These are phyloP conservation scores for Petromus typicus DNA, from an alignment of 2,113 vertebrate genomes.

Conservation along the genomic window DNA sequence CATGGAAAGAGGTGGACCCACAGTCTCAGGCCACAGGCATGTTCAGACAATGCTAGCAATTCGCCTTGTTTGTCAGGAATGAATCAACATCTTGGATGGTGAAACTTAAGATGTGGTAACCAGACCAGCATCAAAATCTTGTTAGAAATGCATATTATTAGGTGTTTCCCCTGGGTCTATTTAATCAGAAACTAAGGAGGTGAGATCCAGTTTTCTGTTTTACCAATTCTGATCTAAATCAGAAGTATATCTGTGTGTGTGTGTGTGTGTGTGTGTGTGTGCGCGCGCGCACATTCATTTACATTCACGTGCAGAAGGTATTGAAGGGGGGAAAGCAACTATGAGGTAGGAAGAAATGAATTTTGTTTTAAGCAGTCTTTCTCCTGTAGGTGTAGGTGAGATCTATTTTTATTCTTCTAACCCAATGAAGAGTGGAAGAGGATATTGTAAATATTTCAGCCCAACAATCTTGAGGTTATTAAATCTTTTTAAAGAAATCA, in stretches of 20 bases:
- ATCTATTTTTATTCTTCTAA: neutral
- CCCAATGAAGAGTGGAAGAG: neutral
- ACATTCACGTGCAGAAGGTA: neutral
- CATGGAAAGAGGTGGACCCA: neutral
- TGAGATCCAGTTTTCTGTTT: neutral
- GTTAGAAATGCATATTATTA: neutral
- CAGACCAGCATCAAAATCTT: neutral
- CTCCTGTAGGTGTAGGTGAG: neutral
- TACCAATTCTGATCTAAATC: neutral
- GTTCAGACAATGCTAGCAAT: neutral
- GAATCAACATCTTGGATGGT: neutral
- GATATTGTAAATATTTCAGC: neutral
- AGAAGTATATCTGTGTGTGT: neutral
- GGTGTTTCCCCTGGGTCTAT: neutral
- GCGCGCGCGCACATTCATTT: neutral
- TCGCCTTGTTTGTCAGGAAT: neutral
- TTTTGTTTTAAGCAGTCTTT: neutral
- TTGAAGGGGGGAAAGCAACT: neutral
- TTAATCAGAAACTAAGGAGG: neutral
- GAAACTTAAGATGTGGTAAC: neutral
- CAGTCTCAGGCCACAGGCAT: neutral
- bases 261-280: too few species aligned
- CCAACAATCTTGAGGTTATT: neutral
- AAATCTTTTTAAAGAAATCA: constrained; percentile 34
- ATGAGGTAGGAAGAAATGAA: neutral